Conservation (phyloP, 2,797 vertebrate species). For the Stomatorhinus walkeri region DNA sequence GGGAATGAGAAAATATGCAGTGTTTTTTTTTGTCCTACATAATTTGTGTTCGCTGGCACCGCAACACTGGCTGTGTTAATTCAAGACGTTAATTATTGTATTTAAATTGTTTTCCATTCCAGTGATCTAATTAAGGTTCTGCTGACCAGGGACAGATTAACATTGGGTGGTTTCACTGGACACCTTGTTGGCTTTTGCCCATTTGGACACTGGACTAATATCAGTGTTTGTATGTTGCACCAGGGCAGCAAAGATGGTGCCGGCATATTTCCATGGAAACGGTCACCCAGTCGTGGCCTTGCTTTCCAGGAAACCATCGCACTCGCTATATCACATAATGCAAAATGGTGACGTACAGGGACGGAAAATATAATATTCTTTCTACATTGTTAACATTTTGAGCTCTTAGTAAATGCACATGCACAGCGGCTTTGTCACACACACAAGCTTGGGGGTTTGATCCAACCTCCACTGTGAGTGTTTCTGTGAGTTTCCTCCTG, state of each 20-base stretch:
- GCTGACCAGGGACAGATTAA: neutral
- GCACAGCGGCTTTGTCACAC: neutral
- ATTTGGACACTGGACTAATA: neutral
- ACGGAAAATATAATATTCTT: neutral
- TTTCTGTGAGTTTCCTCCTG: neutral
- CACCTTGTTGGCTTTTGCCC: neutral
- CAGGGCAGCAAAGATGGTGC: neutral
- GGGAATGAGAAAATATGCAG: neutral
- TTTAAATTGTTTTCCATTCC: neutral
- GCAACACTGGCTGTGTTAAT: constrained; percentile 1
- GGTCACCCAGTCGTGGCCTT: neutral
- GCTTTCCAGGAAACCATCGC: neutral
- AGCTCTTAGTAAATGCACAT: neutral
- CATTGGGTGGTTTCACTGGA: neutral
- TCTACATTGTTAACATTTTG: neutral
- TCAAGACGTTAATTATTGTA: neutral
- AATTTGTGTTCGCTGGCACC: neutral
- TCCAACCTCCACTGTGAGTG: neutral
- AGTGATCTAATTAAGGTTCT: neutral
- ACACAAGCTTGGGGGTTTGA: neutral
- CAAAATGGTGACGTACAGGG: neutral
- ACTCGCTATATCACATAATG: neutral
- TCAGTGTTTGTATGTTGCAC: neutral
- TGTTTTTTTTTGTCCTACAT: neutral
- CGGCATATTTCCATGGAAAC: neutral